phyloP scores from a whole-genome alignment of 2,113 vertebrate genomes.

The Brachionichthys hirsutus region DNA sequence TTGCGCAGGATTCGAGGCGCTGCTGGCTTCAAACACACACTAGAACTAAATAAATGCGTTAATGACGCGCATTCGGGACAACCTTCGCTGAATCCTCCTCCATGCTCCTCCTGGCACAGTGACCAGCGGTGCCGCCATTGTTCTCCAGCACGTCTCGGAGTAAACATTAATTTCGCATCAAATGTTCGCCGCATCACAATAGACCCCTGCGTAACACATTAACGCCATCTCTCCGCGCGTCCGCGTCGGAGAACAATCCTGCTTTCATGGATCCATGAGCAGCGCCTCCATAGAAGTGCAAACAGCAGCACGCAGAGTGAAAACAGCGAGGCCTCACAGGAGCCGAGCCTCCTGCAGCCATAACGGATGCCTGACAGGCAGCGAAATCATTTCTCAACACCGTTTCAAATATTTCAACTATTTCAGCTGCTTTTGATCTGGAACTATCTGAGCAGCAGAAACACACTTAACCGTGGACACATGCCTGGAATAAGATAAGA shows the following conservation, averaged over 20 bases:
- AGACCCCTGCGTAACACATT: constrained; percentile 19
- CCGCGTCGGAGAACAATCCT: neutral
- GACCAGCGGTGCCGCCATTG: too few species aligned
- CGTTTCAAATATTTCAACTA: constrained; percentile 50
- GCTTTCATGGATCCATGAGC: neutral
- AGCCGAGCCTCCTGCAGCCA: constrained; percentile 7
- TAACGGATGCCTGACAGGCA: constrained; percentile 33
- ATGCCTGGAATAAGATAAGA: constrained; percentile 44
- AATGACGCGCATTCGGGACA: too few species aligned
- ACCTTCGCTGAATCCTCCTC: neutral
- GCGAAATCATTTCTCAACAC: constrained; percentile 43
- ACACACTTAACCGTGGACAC: constrained; percentile 47
- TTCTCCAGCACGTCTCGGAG: neutral
- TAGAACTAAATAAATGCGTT: too few species aligned
- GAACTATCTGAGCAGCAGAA: constrained; percentile 32
- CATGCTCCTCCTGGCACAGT: neutral
- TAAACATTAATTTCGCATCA: constrained; percentile 38
- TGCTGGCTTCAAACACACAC: too few species aligned
- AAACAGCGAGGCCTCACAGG: constrained; percentile 13
- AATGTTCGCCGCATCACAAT: constrained; percentile 5
- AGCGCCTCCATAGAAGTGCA: neutral
- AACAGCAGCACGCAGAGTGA: constrained; percentile 1
- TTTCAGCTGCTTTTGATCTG: constrained; percentile 40
- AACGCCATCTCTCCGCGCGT: neutral
- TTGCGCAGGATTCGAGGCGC: too few species aligned